phyloP scores from a whole-genome alignment of 2,888 invertebrate genomes.

The Subacronicta megacephala region DNA sequence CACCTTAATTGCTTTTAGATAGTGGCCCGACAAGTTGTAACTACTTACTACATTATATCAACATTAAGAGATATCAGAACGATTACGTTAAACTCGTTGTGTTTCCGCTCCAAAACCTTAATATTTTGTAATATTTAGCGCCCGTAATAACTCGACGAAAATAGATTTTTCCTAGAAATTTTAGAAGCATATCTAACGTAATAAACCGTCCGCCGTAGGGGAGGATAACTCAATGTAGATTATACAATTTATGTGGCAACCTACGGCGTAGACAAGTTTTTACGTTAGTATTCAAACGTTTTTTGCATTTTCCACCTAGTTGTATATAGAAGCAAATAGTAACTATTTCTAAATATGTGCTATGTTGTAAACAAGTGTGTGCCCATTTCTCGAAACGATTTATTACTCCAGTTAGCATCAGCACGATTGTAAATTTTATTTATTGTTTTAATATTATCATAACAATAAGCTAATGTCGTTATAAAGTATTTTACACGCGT shows the following conservation, averaged over 20 bases:
- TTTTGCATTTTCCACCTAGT: slow-evolving; percentile 30
- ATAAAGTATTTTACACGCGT: slow-evolving; percentile 28
- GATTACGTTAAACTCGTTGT: slow-evolving; percentile 44
- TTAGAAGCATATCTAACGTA: slow-evolving; percentile 42
- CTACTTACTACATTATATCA: slow-evolving; percentile 32
- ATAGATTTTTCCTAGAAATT: slow-evolving; percentile 28
- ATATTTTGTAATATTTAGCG: slow-evolving; percentile 26
- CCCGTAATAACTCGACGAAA: slow-evolving; percentile 12
- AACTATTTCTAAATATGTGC: slow-evolving; percentile 27
- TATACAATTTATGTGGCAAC: slow-evolving; percentile 55
- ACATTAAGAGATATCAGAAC: slow-evolving; percentile 24
- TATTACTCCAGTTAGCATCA: slow-evolving; percentile 22
- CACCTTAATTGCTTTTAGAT: slow-evolving; percentile 46
- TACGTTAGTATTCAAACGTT: slow-evolving; percentile 41
- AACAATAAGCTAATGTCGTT: slow-evolving; percentile 36
- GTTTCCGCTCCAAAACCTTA: slow-evolving; percentile 45
- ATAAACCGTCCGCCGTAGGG: slow-evolving; percentile 44
- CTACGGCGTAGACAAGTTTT: slow-evolving; percentile 55
- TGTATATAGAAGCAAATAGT: slow-evolving; percentile 29
- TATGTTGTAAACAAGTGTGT: slow-evolving; percentile 24
- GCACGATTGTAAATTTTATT: slow-evolving; percentile 34
- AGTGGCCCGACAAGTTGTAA: slow-evolving; percentile 41
- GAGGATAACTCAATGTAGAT: slow-evolving; percentile 56
- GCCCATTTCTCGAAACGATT: slow-evolving; percentile 32
- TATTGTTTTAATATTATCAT: slow-evolving; percentile 38